Base-by-base conservation (phyloP, 2,113 vertebrate genomes). In the Sphyrna mokarran region DNA sequence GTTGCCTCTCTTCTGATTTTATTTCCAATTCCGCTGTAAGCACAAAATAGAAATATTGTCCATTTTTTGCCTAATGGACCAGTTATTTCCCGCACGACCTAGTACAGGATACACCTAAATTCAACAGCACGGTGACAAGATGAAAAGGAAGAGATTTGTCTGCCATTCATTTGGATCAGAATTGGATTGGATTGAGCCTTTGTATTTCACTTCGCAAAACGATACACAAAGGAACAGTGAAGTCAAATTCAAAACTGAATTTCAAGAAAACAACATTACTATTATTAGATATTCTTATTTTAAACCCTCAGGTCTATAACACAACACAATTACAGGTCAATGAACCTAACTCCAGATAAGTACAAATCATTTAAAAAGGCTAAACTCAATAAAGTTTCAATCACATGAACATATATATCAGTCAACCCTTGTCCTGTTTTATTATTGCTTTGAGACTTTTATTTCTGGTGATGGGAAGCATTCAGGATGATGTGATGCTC, bases 361-460 rank as follows among this genome's bases (percentile, higher is more conserved):
- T 18, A 80, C 16, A 37, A 80, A 80, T 80, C 78, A 80, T 80
- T 80, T 80, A 80, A 37, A 37, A 37, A 80, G n/a, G 14, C 78
- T 80, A 80, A 80, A 80, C 78, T 37, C 78, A 80, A 80, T 80
- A 80, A 80, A 80, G n/a, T 80, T 80, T 80, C 78, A 80, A 80
- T 80, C 78, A 80, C n/a, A 80, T 80, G n/a, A 80, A 80, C n/a
- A 80, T 37, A 37, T 80, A 16, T 37, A 16, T 80, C 78, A 80
- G n/a, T 37, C 78, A 80, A 80, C 70, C 70, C 70, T 72, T 72
- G 26, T 80, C 33, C 78, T 37, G 78, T 37, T 14, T 80, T 13
- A 4, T 80, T 80, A 37, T 2, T 4, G n/a, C 14, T 80, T 14
- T 37, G 33, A 80, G n/a, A 29, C 16, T 78, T 78, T 14, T 80